Evolutionary conservation across 2,113 vertebrate species (phyloP), one percentile per base, ranked within the genome.

Genomic region (Planiliza haematocheilus): DNA sequence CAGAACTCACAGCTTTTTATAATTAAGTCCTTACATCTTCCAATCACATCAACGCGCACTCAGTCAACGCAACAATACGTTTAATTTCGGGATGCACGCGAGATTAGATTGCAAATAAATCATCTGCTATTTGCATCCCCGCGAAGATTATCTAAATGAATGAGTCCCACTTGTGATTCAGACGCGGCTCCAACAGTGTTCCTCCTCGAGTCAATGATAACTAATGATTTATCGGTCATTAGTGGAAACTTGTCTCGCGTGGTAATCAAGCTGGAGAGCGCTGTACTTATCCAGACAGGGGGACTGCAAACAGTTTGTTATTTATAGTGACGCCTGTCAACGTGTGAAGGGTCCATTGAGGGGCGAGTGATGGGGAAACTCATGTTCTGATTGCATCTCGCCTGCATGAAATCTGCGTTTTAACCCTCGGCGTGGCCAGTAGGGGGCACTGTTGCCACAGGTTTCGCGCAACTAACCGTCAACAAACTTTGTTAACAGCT

Each of bases 361-460:
- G 13, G 61, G 43, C 4, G 5, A 70, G 48, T 67, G 59, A 70
- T 51, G 60, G 21, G 48, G 52, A 69, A 64, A 77, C 57, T 34
- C 41, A 59, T 30, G 37, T 55, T 70, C 34, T 83, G 45, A 65
- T 52, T 66, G 20, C 45, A 48, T 64, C 49, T 4, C 70, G 5
- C 2, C n/a, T 21, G 17, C 36, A 14, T 34, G n/a, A 17, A 24
- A 11, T 50, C 21, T 34, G 10, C 18, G 18, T 14, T 30, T 17
- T 30, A 3, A 3, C 5, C 24, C 24, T 18, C 42, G 0, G 17
- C 1, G 4, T 1, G 16, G 74, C 80, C 93, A 84, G 70, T 79
- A 86, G 0, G 79, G 94, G 77, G 87, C 81, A 20, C 64, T 93
- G 1, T 69, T 88, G 62, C 89, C 93, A 51, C 86, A 95, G 13